These are phyloP conservation scores for Gasterosteus nipponicus DNA, from an alignment of 2,113 vertebrate species.

Conservation along the genomic window DNA sequence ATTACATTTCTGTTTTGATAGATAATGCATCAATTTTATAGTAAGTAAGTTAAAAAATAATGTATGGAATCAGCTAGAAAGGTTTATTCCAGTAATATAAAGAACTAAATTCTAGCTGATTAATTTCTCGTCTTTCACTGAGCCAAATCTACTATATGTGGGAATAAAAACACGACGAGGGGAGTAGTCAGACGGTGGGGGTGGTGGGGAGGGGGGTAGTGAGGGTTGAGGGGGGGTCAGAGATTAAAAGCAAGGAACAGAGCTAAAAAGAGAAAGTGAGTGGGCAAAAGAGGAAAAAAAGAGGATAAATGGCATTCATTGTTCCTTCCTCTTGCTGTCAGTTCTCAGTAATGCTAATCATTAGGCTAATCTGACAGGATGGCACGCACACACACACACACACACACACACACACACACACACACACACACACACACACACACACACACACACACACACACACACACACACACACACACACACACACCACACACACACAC, in stretches of 20 bases:
- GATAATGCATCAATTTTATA: too few species aligned
- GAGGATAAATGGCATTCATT: slow-evolving; percentile 81
- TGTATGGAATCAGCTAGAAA: too few species aligned
- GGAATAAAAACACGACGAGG: slow-evolving; percentile 15
- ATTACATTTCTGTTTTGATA: too few species aligned
- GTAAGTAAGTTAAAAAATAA: too few species aligned
- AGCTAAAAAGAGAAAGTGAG: slow-evolving; percentile 61
- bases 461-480: slow-evolving; percentile 43
- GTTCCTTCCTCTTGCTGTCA: slow-evolving; percentile 79
- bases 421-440: too few species aligned
- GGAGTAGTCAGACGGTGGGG: slow-evolving; percentile 22
- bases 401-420: slow-evolving; percentile 43
- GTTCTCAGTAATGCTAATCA: slow-evolving; percentile 84
- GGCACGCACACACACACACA: slow-evolving; percentile 48
- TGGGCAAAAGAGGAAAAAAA: slow-evolving; percentile 62
- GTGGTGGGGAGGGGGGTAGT: too few species aligned
- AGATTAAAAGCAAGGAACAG: slow-evolving; percentile 68
- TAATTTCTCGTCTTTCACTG: slow-evolving; percentile 5
- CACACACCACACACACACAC: slow-evolving; percentile 27
- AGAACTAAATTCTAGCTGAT: neutral
- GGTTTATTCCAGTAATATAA: neutral
- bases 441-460: slow-evolving; percentile 47
- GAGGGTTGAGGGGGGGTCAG: slow-evolving; percentile 23
- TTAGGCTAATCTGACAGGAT: slow-evolving; percentile 81
- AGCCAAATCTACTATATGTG: neutral